phyloP scores from a whole-genome alignment of 1,140 invertebrate genomes.

The Doryteuthis pealeii region DNA sequence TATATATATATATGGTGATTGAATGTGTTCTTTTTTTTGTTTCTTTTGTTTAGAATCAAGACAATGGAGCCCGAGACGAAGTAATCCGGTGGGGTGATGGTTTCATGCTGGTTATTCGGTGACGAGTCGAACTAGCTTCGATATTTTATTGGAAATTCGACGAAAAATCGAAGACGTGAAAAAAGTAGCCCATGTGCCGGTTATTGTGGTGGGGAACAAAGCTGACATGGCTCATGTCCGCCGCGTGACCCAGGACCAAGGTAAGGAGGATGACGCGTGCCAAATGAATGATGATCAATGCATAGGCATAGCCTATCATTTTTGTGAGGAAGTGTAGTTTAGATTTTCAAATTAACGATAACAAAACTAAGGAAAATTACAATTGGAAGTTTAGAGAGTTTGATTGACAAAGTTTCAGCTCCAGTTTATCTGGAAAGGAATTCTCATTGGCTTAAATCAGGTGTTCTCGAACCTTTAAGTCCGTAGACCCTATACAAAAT shows the following conservation, averaged over 20 bases:
- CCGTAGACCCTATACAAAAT: too few relatives aligned
- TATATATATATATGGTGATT: too few relatives aligned
- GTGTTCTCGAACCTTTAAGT: too few relatives aligned
- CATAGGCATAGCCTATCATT: too few relatives aligned
- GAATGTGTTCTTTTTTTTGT: neutral
- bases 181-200: conserved; percentile 38
- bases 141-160: conserved; percentile 51
- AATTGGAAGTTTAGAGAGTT: too few relatives aligned
- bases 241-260: conserved; percentile 45
- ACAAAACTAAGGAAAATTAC: too few relatives aligned
- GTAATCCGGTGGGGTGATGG: conserved; percentile 87
- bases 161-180: conserved; percentile 44
- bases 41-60: conserved; percentile 31
- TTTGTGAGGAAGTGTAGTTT: too few relatives aligned
- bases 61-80: conserved; percentile 66
- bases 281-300: too few relatives aligned
- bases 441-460: too few relatives aligned
- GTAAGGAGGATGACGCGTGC: conserved; percentile 31
- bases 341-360: too few relatives aligned
- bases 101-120: conserved; percentile 91
- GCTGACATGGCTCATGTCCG: conserved; percentile 46
- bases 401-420: too few relatives aligned
- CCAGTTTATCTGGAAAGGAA: too few relatives aligned
- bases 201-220: conserved; percentile 48
- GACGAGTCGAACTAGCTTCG: conserved; percentile 81